Percentiles rank a stretch among this genome's conserved stretches.
phyloP scores from a whole-genome alignment of 2,113 vertebrate genomes.

The Pteronura brasiliensis region DNA sequence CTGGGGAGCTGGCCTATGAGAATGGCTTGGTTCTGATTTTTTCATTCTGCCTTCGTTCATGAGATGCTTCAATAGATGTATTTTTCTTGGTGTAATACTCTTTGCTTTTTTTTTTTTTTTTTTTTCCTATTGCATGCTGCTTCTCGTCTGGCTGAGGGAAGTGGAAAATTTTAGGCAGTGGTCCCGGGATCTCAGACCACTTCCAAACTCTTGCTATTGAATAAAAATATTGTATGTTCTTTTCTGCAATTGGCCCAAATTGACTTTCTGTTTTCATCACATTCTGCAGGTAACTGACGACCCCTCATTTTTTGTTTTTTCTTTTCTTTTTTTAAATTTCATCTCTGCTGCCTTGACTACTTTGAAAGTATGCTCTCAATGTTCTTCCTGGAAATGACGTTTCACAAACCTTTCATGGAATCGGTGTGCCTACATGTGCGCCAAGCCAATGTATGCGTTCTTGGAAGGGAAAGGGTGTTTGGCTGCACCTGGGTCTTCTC shows the following conservation, averaged over 20 bases:
- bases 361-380: accelerated
- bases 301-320: not conserved
- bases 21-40: not conserved
- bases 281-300: not conserved
- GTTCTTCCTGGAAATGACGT: not conserved
- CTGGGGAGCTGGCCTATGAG: not conserved
- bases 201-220: not conserved
- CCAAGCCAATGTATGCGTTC: not conserved
- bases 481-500: not conserved
- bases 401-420: accelerated
- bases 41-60: not conserved
- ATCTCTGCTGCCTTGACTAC: accelerated
- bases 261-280: not conserved
- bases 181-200: not conserved
- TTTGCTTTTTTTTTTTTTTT: not conserved
- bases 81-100: not conserved
- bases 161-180: not conserved
- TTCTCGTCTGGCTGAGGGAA: not conserved
- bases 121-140: not conserved
- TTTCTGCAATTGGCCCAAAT: too few relatives aligned
- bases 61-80: not conserved
- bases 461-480: not conserved
- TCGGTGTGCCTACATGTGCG: accelerated
- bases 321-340: not conserved
- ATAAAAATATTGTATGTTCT: not conserved